A percentile compares a stretch with the other conserved stretches of the same genome.
Evolutionary conservation across 2,888 invertebrate species (phyloP).

Genomic region (Stomorhina lunata): DNA sequence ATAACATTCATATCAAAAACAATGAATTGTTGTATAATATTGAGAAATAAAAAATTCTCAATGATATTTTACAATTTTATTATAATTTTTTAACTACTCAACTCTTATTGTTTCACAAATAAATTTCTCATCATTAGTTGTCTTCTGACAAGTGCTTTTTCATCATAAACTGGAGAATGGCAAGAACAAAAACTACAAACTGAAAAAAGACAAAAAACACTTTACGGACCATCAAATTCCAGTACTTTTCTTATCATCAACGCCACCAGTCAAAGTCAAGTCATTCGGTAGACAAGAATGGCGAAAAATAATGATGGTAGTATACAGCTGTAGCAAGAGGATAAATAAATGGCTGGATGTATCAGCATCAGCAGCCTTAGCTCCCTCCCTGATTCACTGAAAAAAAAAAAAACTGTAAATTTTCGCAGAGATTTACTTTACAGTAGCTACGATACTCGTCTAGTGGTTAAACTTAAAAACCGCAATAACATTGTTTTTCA

Average conservation of each 20-base stretch:
- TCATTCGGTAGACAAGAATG: conserved; percentile 35
- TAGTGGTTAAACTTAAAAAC: conserved; percentile 58
- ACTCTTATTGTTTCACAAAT: conserved; percentile 67
- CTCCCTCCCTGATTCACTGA: background rate
- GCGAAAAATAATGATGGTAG: background rate
- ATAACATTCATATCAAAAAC: background rate
- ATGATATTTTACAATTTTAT: background rate
- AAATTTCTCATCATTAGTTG: conserved; percentile 61
- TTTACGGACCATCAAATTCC: conserved; percentile 42
- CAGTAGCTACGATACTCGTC: conserved; percentile 36
- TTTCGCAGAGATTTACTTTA: conserved; percentile 46
- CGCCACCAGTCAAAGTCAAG: conserved; percentile 58
- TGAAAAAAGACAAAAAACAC: conserved; percentile 14
- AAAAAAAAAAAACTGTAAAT: conserved; percentile 12
- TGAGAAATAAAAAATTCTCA: background rate
- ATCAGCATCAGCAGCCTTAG: too few relatives aligned
- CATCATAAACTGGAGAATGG: conserved; percentile 45
- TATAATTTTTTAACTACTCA: background rate
- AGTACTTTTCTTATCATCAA: conserved; percentile 50
- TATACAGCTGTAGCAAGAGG: conserved; percentile 20
- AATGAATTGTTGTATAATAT: background rate
- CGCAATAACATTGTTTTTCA: conserved; percentile 51
- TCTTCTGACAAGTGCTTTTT: conserved; percentile 63
- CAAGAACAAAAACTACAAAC: background rate
- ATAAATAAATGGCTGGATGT: conserved; percentile 64